Evolutionary conservation across 2,888 invertebrate genomes (phyloP).

Genomic region (Torymus tubicola): DNA sequence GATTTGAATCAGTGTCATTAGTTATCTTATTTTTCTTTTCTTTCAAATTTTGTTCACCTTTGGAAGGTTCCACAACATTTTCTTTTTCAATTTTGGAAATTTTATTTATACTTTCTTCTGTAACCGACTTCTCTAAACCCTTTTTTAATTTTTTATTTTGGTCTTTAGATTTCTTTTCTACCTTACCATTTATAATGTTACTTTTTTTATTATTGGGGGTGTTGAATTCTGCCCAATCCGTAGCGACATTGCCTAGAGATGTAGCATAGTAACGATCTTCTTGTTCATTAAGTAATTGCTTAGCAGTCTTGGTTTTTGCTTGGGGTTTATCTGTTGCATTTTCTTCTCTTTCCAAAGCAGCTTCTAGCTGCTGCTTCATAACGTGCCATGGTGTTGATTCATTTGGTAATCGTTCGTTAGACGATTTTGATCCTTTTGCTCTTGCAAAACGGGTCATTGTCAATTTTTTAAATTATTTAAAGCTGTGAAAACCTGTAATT

Average conservation of each 20-base stretch:
- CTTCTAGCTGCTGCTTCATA: slow-evolving; percentile 82
- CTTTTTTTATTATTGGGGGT: slow-evolving; percentile 17
- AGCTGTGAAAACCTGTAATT: neutral
- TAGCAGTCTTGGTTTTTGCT: slow-evolving; percentile 66
- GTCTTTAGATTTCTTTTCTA: slow-evolving; percentile 38
- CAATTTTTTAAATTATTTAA: slow-evolving; percentile 10
- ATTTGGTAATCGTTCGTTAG: slow-evolving; percentile 83
- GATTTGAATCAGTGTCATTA: too few species aligned
- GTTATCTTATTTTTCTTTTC: neutral
- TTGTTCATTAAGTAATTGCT: slow-evolving; percentile 75
- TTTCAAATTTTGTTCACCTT: slow-evolving; percentile 19
- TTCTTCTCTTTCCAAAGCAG: slow-evolving; percentile 54
- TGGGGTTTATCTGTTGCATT: slow-evolving; percentile 32
- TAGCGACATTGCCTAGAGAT: slow-evolving; percentile 61
- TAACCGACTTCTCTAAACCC: slow-evolving; percentile 1
- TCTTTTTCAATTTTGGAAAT: neutral
- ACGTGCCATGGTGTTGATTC: slow-evolving; percentile 86
- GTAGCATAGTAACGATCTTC: slow-evolving; percentile 68
- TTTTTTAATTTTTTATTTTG: slow-evolving; percentile 43
- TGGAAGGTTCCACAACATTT: neutral
- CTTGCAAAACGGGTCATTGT: slow-evolving; percentile 86
- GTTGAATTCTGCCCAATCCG: slow-evolving; percentile 73
- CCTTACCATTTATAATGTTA: slow-evolving; percentile 38
- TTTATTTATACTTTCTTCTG: neutral
- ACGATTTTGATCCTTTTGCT: slow-evolving; percentile 85